Conservation (phyloP, 2,113 vertebrate genomes). For the Colossoma macropomum region DNA sequence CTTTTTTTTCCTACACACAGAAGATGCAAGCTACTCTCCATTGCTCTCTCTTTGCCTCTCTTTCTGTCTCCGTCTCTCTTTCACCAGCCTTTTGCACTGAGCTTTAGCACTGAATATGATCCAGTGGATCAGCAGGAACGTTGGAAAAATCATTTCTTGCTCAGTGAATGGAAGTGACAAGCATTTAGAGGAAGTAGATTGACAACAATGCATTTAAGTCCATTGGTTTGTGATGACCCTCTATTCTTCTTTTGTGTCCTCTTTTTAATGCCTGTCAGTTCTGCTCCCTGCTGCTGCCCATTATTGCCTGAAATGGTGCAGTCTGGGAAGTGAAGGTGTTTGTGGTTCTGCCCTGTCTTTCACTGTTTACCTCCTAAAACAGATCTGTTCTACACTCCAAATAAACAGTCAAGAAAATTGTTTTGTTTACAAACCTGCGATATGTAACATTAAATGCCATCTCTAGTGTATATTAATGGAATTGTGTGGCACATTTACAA, state of each 20-base stretch:
- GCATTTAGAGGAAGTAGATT: slow-evolving; percentile 38
- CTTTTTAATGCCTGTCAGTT: slow-evolving; percentile 41
- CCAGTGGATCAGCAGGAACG: not conserved
- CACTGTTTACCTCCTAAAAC: not conserved
- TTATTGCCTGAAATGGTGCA: not conserved
- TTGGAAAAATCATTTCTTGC: slow-evolving; percentile 10
- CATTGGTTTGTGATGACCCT: slow-evolving; percentile 21
- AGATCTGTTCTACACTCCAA: not conserved
- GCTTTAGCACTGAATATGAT: not conserved
- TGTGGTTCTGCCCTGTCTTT: not conserved
- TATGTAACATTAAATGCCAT: no score
- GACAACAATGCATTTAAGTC: slow-evolving; percentile 24
- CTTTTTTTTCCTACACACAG: not conserved
- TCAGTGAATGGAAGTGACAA: slow-evolving; percentile 14
- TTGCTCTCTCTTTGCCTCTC: not conserved
- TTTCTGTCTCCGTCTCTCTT: not conserved
- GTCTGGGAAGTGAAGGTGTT: slow-evolving; percentile 20
- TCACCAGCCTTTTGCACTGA: not conserved
- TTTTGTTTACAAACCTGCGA: not conserved
- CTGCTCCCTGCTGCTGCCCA: not conserved
- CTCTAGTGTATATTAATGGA: no score
- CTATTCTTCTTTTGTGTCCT: slow-evolving; percentile 26
- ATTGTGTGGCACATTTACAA: no score
- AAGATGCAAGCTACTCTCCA: not conserved
- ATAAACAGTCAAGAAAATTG: not conserved